phyloP scores from a whole-genome alignment of 2,888 invertebrate genomes.

The Acleris literana region DNA sequence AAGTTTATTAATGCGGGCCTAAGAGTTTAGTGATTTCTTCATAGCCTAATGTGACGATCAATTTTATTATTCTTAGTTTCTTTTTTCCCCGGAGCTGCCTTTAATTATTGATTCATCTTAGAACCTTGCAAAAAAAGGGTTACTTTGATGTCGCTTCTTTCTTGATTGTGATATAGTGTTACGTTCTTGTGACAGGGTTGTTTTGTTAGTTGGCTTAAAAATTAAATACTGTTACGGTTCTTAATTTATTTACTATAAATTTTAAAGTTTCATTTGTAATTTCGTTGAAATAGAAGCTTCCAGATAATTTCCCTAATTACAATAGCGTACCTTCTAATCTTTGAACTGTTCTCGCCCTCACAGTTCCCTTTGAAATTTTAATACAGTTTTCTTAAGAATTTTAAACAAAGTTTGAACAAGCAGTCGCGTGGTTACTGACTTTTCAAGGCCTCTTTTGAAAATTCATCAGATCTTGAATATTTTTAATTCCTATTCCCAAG shows the following conservation, averaged over 20 bases:
- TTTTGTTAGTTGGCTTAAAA: too few species aligned
- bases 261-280: neutral
- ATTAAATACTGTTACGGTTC: too few species aligned
- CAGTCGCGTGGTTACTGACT: conserved; percentile 9
- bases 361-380: conserved; percentile 36
- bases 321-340: conserved; percentile 33
- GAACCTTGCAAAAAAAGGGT: neutral
- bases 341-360: conserved; percentile 21
- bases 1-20: too few species aligned
- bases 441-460: too few species aligned
- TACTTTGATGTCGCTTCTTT: too few species aligned
- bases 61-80: too few species aligned
- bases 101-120: neutral
- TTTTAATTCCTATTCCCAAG: too few species aligned
- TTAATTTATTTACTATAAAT: too few species aligned
- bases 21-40: neutral
- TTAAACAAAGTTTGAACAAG: conserved; percentile 20
- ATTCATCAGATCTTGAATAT: too few species aligned
- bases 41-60: neutral
- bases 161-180: too few species aligned
- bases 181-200: too few species aligned
- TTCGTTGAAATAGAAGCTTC: conserved; percentile 18
- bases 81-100: too few species aligned
- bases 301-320: conserved; percentile 29
- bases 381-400: conserved; percentile 30